Evolutionary conservation across 2,113 vertebrate species (phyloP).

Genomic region (Mustelus asterias): DNA sequence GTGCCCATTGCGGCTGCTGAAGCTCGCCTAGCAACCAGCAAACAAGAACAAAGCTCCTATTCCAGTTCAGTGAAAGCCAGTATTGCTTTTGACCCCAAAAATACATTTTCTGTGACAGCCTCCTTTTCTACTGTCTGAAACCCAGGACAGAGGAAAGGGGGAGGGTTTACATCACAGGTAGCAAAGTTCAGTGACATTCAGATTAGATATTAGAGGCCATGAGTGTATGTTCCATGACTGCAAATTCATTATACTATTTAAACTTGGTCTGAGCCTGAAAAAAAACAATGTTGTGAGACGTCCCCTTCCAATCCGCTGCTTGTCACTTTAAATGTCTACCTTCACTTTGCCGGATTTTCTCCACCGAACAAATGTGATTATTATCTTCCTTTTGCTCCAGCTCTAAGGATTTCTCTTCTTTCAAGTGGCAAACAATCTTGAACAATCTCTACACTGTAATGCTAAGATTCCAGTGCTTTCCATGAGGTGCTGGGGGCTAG

Average conservation of each 20-base stretch:
- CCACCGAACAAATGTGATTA: neutral
- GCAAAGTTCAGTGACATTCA: constrained; percentile 36
- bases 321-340: neutral
- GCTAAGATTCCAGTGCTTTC: neutral
- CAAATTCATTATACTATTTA: constrained; percentile 34
- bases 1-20: constrained; percentile 30
- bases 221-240: constrained; percentile 12
- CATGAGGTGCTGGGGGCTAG: neutral
- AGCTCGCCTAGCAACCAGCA: constrained; percentile 43
- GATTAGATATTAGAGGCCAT: constrained; percentile 31
- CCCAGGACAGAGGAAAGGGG: constrained; percentile 23
- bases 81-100: constrained; percentile 37
- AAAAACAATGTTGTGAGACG: neutral
- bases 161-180: constrained; percentile 15
- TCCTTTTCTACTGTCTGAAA: constrained; percentile 36
- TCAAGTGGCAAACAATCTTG: neutral
- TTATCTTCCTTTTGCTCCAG: neutral
- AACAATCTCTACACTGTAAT: neutral
- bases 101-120: constrained; percentile 38
- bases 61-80: constrained; percentile 38
- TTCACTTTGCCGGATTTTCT: neutral
- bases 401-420: neutral
- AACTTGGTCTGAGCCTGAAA: constrained; percentile 25
- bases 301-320: neutral
- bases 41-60: constrained; percentile 40